Percentiles rank a stretch among this genome's conserved stretches.
Conservation (phyloP, 2,797 vertebrate species). For the Tapera naevia region DNA sequence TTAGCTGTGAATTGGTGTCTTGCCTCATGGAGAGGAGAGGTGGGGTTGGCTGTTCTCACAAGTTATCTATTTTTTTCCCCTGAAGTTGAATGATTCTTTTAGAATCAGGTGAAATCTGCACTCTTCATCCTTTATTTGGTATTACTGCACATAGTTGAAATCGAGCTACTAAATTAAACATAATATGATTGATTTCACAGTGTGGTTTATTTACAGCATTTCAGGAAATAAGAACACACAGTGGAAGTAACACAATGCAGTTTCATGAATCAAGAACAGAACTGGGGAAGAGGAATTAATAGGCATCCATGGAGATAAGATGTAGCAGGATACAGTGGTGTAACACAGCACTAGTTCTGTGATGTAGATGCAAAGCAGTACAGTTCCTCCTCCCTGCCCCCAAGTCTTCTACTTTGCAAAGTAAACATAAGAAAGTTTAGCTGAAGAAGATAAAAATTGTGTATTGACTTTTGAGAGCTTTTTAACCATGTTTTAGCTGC, state of each 20-base stretch:
- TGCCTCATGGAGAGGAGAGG: background rate
- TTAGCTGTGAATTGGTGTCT: background rate
- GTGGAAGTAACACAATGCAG: background rate
- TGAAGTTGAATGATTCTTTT: background rate
- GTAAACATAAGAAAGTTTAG: slow-evolving; percentile 1
- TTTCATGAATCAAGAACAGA: slow-evolving; percentile 14
- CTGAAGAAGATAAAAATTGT: background rate
- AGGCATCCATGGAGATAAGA: background rate
- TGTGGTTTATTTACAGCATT: background rate
- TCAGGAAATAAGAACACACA: background rate
- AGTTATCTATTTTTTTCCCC: background rate
- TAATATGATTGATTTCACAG: background rate
- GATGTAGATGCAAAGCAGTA: background rate
- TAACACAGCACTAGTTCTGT: background rate
- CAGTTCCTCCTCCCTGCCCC: background rate
- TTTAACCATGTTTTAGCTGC: background rate
- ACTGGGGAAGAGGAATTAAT: background rate
- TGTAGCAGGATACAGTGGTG: background rate
- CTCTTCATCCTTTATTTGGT: background rate
- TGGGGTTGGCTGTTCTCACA: background rate
- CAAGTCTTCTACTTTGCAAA: background rate
- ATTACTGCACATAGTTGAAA: background rate
- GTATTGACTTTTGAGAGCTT: background rate
- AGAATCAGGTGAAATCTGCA: background rate
- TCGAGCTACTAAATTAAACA: background rate